phyloP scores from a whole-genome alignment of 2,888 invertebrate genomes.

The Yponomeuta cagnagella region DNA sequence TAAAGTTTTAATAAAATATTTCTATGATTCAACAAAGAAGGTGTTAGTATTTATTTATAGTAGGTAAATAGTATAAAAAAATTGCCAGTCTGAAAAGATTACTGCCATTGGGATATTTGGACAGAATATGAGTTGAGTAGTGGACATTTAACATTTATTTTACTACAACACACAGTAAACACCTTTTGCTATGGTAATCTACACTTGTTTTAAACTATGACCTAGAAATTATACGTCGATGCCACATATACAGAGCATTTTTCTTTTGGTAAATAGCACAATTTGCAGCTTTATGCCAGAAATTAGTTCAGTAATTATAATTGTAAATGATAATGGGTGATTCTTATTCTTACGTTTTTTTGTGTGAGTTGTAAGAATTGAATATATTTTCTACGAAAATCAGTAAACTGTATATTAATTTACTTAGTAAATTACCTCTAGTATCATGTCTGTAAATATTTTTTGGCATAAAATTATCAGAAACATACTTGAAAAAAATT shows the following conservation, averaged over 20 bases:
- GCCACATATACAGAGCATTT: no score
- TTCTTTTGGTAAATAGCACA: neutral
- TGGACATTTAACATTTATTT: slow-evolving; percentile 1
- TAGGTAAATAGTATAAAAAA: neutral
- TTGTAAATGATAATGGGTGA: neutral
- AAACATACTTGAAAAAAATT: no score
- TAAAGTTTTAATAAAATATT: neutral
- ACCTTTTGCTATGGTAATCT: neutral
- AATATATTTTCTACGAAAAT: no score
- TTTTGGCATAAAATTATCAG: no score
- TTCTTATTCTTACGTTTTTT: no score
- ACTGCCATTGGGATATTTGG: neutral
- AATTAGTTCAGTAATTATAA: neutral
- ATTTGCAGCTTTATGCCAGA: neutral
- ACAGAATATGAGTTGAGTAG: neutral
- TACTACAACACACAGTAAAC: neutral
- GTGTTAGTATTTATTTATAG: neutral
- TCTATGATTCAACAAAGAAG: neutral
- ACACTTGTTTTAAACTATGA: neutral
- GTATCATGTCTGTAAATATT: no score
- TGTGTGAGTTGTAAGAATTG: no score
- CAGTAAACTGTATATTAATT: no score
- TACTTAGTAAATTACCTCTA: no score
- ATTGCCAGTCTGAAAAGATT: neutral
- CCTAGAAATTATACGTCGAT: neutral